These are phyloP conservation scores for Drosophila suboccidentalis DNA, from an alignment of 2,888 invertebrate species.

Conservation along the genomic window DNA sequence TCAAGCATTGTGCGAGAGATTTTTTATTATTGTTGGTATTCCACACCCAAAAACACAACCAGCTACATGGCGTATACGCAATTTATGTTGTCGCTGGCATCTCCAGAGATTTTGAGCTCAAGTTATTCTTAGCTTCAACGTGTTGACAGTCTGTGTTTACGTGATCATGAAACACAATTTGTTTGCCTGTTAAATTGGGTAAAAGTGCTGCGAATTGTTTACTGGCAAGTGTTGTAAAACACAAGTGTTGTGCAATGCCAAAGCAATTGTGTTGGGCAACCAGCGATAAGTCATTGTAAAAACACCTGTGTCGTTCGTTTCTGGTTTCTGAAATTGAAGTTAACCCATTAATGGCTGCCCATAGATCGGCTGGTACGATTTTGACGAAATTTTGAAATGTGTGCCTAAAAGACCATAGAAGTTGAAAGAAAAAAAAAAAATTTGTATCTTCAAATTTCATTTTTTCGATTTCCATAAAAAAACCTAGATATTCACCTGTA, in stretches of 20 bases:
- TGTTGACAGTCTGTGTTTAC: conserved; percentile 13
- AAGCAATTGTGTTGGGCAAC: conserved; percentile 3
- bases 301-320: conserved; percentile 4
- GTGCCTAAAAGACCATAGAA: too few relatives aligned
- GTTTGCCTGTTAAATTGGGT: conserved; percentile 13
- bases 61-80: conserved; percentile 49
- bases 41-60: conserved; percentile 22
- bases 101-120: conserved; percentile 23
- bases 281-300: conserved; percentile 3
- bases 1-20: conserved; percentile 34
- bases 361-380: too few relatives aligned
- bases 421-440: too few relatives aligned
- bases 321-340: too few relatives aligned
- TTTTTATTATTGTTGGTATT: conserved; percentile 25
- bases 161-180: conserved; percentile 39
- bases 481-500: too few relatives aligned
- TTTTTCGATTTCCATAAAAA: too few relatives aligned
- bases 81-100: conserved; percentile 31
- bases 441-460: too few relatives aligned
- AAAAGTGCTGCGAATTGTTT: conserved; percentile 40
- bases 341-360: too few relatives aligned
- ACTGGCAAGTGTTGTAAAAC: conserved; percentile 14
- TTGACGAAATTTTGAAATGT: too few relatives aligned
- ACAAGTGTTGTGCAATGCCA: conserved; percentile 16
- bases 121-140: conserved; percentile 11